Evolutionary conservation across 2,888 invertebrate species (phyloP).

Genomic region (Ophioninae sp.): DNA sequence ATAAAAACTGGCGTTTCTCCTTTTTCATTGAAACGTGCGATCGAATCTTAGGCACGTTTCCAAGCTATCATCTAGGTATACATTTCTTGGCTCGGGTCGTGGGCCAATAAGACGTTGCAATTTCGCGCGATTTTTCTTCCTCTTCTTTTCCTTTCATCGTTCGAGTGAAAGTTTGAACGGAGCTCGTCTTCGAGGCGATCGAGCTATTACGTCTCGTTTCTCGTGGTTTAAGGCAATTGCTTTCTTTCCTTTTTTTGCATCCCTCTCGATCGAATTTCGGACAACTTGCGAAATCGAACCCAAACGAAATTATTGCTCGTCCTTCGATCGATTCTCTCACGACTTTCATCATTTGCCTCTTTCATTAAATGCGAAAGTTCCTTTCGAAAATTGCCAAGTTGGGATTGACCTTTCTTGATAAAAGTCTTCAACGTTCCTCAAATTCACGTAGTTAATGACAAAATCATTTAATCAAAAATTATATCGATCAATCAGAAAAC

Average conservation of each 20-base stretch:
- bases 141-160: constrained; percentile 17
- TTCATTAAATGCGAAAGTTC: neutral
- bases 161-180: constrained; percentile 56
- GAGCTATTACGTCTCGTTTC: constrained; percentile 35
- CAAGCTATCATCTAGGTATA: neutral
- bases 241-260: neutral
- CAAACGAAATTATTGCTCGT: neutral
- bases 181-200: constrained; percentile 47
- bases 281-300: neutral
- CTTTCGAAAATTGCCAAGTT: constrained; percentile 1
- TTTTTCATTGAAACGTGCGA: constrained; percentile 43
- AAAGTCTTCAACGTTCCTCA: neutral
- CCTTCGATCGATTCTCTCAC: constrained; percentile 1
- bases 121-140: constrained; percentile 13
- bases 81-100: constrained; percentile 20
- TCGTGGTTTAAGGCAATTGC: neutral
- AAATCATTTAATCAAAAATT: no score
- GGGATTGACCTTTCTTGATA: no score
- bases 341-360: neutral
- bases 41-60: constrained; percentile 39
- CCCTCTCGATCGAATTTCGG: neutral
- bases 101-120: constrained; percentile 27
- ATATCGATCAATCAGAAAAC: no score
- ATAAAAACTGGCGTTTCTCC: no score
- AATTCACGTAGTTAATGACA: neutral